Base-by-base conservation (phyloP, 2,888 invertebrate species). In the Pterobdella sp. region DNA sequence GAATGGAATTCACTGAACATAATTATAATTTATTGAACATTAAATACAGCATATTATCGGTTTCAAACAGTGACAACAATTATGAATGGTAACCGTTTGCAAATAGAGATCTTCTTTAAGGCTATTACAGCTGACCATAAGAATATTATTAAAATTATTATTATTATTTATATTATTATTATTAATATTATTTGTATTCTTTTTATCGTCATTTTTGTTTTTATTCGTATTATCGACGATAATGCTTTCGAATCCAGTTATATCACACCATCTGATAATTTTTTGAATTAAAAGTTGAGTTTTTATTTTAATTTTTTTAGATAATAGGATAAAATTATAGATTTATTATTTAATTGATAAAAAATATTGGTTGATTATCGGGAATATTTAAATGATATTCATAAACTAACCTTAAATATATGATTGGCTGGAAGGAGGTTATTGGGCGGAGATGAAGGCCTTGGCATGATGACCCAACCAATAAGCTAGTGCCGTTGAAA, bases 401-500 rank as follows among this genome's bases (percentile, higher is more conserved):
- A 42, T 7, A 42, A 42, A 42, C 7, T 14, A 42, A 83, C 83
- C 80, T 81, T 77, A 81, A 82, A 76, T 80, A 82, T 18, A 80
- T 77, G 18, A 81, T 79, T n/a, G 82, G 80, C 73, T 82, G 82
- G 18, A 66, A n/a, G 4, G 82, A 82, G 75, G 84, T 81, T 26
- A 82, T 86, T 85, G 83, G 77, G 87, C 89, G 81, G 60, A 94
- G 90, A 77, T 91, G 88, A 80, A 96, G 90, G 37, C 94, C 95
- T 77, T 90, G 91, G 76, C 94, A 88, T 22, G 93, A 93, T 75
- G 94, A 89, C 7, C 94, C 94, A 72, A 97, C 88, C 72, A 91
- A 88, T 72, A 93, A 89, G 81, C 93, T 92, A 78, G 89, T 88
- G 74, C 89, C 89, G 74, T 87, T 85, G 78, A 90, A 90, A 85